Base-by-base conservation (phyloP, 2,888 invertebrate genomes). In the Acanthosoma haemorrhoidale region DNA sequence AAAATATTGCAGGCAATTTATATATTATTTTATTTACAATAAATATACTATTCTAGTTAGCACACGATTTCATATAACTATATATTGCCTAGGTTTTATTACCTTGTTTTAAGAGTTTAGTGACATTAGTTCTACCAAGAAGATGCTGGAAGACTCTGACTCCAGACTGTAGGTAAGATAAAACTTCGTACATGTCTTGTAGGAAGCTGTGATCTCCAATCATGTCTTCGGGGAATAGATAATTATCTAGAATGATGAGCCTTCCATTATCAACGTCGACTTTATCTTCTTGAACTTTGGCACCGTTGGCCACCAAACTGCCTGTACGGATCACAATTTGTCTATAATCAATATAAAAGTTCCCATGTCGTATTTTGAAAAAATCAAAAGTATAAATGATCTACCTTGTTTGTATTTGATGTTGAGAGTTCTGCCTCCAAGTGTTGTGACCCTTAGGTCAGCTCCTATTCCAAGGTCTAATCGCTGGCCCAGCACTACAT, bases 121-220 rank as follows among this genome's bases (percentile, higher is more conserved):
- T 84, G 60, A 86, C 83, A 78, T 85, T 86, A 73, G 85, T 85
- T 77, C 84, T 82, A 32, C 84, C 82, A 73, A 86, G 80, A 77
- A 86, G 86, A 78, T 86, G 85, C 76, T 86, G 85, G 78, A 86
- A 86, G 64, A 86, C 86, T 77, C 85, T 82, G 70, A 86, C 86
- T 70, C 86, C 85, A 73, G 84, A 84, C 79, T 86, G 86, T 77
- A 86, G 83, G 78, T 83, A 84, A 73, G 83, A 82, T 74, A 86
- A 79, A 76, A 86, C 82, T 76, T 83, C 82, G 76, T 81, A 79
- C 74, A 83, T 79, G 75, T 82, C 82, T 74, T 82, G 82, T 64
- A 82, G 73, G 68, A 76, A 76, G 68, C 75, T 75, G 57, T 74
- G 74, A 21, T 74, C 74, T 32, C 72, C 74, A 1, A 73, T 70